Conservation (phyloP, 2,888 invertebrate species). For the Glyphotaelius pellucidus region DNA sequence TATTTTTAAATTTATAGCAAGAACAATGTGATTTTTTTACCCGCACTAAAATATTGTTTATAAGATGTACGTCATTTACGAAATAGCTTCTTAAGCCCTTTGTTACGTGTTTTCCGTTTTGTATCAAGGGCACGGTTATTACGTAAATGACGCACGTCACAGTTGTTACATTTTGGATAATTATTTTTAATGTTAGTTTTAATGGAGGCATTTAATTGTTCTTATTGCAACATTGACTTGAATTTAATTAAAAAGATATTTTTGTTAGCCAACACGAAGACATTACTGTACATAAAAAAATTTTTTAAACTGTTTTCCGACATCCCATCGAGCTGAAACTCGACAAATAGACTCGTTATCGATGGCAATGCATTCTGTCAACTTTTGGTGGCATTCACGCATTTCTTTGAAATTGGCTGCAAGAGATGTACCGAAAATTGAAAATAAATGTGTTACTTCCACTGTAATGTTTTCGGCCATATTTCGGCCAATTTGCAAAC, state of each 20-base stretch:
- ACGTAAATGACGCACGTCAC: not conserved
- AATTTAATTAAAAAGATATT: not conserved
- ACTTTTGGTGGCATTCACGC: too few relatives aligned
- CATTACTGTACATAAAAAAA: too few relatives aligned
- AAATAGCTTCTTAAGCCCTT: not conserved
- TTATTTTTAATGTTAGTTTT: not conserved
- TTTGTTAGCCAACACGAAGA: not conserved
- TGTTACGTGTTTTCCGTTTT: slow-evolving; percentile 27
- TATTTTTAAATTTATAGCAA: not conserved
- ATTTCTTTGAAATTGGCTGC: too few relatives aligned
- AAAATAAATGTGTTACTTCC: too few relatives aligned
- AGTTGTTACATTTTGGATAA: not conserved
- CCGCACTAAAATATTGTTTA: slow-evolving; percentile 12
- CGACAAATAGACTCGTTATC: too few relatives aligned
- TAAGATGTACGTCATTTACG: not conserved
- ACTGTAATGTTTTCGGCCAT: too few relatives aligned
- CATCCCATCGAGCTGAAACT: too few relatives aligned
- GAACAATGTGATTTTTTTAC: slow-evolving; percentile 23
- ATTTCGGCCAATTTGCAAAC: too few relatives aligned
- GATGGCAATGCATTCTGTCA: too few relatives aligned
- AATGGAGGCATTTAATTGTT: not conserved
- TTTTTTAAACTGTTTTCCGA: too few relatives aligned
- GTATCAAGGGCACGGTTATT: not conserved
- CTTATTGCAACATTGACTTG: not conserved
- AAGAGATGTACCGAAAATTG: too few relatives aligned